Conservation (phyloP, 2,888 invertebrate genomes). For the Cryptophagus acutangulus region DNA sequence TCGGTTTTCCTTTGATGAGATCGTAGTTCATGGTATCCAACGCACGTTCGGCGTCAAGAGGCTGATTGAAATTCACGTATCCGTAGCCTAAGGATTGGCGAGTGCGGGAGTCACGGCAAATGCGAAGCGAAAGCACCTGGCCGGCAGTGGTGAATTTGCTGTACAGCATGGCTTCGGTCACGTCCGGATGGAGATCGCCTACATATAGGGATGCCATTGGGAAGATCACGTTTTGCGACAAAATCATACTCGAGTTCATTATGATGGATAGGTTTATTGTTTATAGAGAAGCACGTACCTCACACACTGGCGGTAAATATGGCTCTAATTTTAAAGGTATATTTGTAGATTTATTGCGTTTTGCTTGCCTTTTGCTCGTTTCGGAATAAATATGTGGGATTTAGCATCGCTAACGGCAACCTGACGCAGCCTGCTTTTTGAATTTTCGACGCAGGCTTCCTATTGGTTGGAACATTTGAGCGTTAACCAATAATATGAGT, state of each 20-base stretch:
- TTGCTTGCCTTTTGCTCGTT: too few relatives aligned
- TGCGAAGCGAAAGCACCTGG: constrained; percentile 95
- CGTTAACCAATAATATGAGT: too few relatives aligned
- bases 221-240: constrained; percentile 57
- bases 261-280: too few relatives aligned
- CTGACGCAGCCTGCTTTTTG: too few relatives aligned
- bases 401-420: too few relatives aligned
- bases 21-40: constrained; percentile 99
- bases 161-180: constrained; percentile 98
- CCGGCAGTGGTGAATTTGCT: constrained; percentile 99
- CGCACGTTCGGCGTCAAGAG: constrained; percentile 97
- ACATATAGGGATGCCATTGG: constrained; percentile 97
- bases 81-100: constrained; percentile 98
- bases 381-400: too few relatives aligned
- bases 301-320: too few relatives aligned
- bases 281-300: too few relatives aligned
- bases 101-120: constrained; percentile 96
- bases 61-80: constrained; percentile 99
- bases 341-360: too few relatives aligned
- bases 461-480: too few relatives aligned
- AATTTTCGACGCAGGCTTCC: too few relatives aligned
- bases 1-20: constrained; percentile 91
- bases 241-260: constrained; percentile 41
- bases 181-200: constrained; percentile 96
- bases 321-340: too few relatives aligned